Conservation (phyloP, 2,797 vertebrate genomes). For the Darevskia mixta region DNA sequence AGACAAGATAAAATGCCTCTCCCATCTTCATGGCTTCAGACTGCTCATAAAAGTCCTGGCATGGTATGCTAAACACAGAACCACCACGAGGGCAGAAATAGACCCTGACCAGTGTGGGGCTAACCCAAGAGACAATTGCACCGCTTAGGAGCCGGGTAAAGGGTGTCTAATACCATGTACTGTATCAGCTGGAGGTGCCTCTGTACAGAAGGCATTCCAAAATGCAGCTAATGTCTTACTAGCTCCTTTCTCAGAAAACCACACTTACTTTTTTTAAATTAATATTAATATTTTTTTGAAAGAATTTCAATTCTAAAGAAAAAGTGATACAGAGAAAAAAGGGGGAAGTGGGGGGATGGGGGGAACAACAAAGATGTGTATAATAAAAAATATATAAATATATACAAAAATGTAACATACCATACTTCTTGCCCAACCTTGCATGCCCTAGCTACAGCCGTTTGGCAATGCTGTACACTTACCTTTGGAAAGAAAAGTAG, state of each 20-base stretch:
- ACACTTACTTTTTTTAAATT: neutral
- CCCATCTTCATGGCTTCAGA: neutral
- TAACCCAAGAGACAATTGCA: neutral
- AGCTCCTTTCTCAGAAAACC: neutral
- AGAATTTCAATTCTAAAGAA: too few relatives aligned
- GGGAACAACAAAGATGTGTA: too few relatives aligned
- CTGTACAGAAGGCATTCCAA: neutral
- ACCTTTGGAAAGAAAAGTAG: slow-evolving; percentile 79
- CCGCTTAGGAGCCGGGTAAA: neutral
- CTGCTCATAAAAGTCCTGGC: neutral
- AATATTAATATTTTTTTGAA: too few relatives aligned
- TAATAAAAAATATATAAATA: too few relatives aligned
- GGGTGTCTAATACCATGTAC: neutral
- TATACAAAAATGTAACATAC: too few relatives aligned
- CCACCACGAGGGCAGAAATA: neutral
- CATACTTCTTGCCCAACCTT: neutral
- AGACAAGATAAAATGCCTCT: neutral
- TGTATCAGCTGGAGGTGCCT: neutral
- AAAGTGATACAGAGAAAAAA: too few relatives aligned
- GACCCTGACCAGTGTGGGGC: neutral
- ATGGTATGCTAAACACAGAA: neutral
- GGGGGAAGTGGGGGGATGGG: too few relatives aligned
- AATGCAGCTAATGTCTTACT: neutral
- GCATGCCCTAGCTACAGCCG: neutral
- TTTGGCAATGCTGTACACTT: slow-evolving; percentile 6